phyloP scores from a whole-genome alignment of 2,888 invertebrate genomes.

The Epicampocera succincta region DNA sequence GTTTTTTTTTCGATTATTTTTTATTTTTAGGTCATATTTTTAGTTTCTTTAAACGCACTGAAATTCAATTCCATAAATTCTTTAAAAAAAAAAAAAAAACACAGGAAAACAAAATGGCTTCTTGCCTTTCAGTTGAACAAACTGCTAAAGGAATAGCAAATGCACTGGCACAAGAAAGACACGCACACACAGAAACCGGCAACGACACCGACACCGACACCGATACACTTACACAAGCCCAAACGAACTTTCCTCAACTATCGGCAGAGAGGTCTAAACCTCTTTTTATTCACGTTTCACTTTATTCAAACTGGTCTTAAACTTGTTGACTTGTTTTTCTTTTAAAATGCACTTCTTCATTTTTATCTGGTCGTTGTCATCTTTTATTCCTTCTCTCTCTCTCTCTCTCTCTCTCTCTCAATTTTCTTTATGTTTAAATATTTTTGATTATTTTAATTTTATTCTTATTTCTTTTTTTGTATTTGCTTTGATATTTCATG shows the following conservation, averaged over 20 bases:
- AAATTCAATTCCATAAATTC: slow-evolving; percentile 29
- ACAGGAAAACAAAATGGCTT: slow-evolving; percentile 68
- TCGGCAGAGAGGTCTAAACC: slow-evolving; percentile 34
- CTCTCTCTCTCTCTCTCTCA: slow-evolving; percentile 18
- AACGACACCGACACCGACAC: too few relatives aligned
- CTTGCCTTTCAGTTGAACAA: slow-evolving; percentile 51
- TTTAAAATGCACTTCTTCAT: slow-evolving; percentile 54
- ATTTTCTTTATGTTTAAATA: slow-evolving; percentile 19
- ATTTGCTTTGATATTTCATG: slow-evolving; percentile 23
- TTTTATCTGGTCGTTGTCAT: slow-evolving; percentile 40
- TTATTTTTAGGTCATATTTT: slow-evolving; percentile 57
- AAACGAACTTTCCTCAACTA: slow-evolving; percentile 3
- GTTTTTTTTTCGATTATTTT: slow-evolving; percentile 28
- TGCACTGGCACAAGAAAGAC: not conserved
- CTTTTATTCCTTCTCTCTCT: slow-evolving; percentile 46
- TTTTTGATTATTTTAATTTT: slow-evolving; percentile 47
- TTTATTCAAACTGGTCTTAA: slow-evolving; percentile 65
- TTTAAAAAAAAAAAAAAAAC: slow-evolving; percentile 9
- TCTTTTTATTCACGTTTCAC: slow-evolving; percentile 55
- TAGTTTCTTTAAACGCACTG: slow-evolving; percentile 38
- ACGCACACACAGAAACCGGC: too few relatives aligned
- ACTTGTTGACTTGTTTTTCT: slow-evolving; percentile 63
- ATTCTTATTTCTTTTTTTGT: slow-evolving; percentile 26
- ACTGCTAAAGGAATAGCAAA: not conserved
- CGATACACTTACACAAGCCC: slow-evolving; percentile 1